Percentiles rank a stretch among this genome's conserved stretches.
phyloP scores from a whole-genome alignment of 2,888 invertebrate genomes.

The Apotomis turbidana region DNA sequence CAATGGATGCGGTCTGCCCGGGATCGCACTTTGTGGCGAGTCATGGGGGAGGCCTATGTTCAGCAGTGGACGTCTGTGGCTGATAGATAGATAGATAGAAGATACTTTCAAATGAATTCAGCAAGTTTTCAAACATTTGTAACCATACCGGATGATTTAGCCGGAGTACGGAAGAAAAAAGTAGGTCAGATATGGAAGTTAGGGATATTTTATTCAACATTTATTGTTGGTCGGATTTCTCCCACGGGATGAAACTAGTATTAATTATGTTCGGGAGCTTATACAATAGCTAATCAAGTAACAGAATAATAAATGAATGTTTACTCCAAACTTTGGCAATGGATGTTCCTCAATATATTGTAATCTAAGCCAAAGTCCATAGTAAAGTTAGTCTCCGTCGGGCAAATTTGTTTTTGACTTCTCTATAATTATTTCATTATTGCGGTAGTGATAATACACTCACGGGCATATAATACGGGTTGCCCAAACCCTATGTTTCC shows the following conservation, averaged over 20 bases:
- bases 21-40: no score
- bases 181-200: constrained; percentile 6
- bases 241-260: background rate
- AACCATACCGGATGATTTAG: constrained; percentile 16
- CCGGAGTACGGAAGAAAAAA: background rate
- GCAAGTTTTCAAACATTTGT: constrained; percentile 7
- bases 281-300: background rate
- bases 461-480: no score
- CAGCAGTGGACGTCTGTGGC: no score
- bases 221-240: background rate
- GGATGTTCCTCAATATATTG: no score
- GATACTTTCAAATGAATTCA: constrained; percentile 22
- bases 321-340: background rate
- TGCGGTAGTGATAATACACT: no score
- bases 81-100: background rate
- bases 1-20: no score
- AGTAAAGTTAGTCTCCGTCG: no score
- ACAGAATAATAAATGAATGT: background rate
- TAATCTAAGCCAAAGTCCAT: no score
- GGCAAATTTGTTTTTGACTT: no score
- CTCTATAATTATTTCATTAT: no score
- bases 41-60: no score
- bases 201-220: constrained; percentile 9
- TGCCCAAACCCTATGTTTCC: no score
- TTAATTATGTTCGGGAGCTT: background rate